Evolutionary conservation across 2,888 invertebrate genomes (phyloP), one percentile per base, ranked within the genome.

Genomic region (Phymatocera aterrima): DNA sequence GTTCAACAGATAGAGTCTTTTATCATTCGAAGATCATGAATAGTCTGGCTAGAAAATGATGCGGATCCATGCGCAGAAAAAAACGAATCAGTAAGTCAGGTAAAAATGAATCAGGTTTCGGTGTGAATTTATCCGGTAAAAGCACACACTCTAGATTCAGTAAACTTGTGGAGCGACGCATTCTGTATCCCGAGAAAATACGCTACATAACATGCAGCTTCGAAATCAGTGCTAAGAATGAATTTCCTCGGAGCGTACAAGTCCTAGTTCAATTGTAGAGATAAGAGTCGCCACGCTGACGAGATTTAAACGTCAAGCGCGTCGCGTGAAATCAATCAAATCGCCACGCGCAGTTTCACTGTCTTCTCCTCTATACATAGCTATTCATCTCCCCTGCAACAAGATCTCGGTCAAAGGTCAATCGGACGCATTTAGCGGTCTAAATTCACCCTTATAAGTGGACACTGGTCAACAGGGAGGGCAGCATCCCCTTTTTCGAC

Each of bases 401-500:
- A 48, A 72, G 72, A 72, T 72, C 24, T 72, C 51, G 72, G 86
- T 86, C 85, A 86, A 85, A 83, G 83, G 83, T 82, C 82, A 87
- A 87, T 82, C 83, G 82, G 84, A 82, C 82, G 83, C 84, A 87
- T 89, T 88, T 85, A 86, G 87, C 80, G 88, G 88, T 87, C 78
- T 77, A 79, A 79, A 78, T 82, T 83, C 83, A 80, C 54, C 79
- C 78, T 79, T 77, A 72, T 72, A 81, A 87, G 85, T 86, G 88
- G 89, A 88, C 88, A 87, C 80, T 84, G 87, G 85, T 77, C 83
- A 86, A 85, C 85, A 83, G 75, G 54, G 79, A 78, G 78, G 31
- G 31, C 78, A 77, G 81, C 82, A 84, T 75, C 77, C 80, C 79
- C 37, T 21, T 51, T 48, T 24, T 80, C 79, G 79, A 79, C 80